Base-by-base conservation (phyloP, 2,113 vertebrate species). In the Ameiurus melas region DNA sequence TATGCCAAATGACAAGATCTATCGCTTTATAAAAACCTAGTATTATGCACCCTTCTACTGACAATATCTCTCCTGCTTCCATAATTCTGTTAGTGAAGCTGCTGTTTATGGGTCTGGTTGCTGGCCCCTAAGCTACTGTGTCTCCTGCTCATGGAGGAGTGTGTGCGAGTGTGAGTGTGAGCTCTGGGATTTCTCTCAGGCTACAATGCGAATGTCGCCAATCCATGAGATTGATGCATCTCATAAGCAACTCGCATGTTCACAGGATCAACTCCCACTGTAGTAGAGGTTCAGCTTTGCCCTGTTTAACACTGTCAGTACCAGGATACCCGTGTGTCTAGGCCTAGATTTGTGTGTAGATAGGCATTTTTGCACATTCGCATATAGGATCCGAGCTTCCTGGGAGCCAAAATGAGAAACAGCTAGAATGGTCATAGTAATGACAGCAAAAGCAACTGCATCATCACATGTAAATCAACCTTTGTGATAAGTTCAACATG, bases 161-260 rank as follows among this genome's bases (percentile, higher is more conserved):
- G 68, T 51, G 25, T 70, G 25, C n/a, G 22, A 36, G 71, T 68
- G 25, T 39, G 22, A 36, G 71, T 68, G 75, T 75, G 83, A 39
- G 86, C 55, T 33, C 55, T 58, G 77, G 78, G 78, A 84, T 33
- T 64, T 66, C 58, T 89, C 43, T 39, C 71, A 53, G 68, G 51
- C 80, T 84, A 30, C 1, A 39, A 70, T 70, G 73, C 7, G 83
- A 20, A 80, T 68, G 58, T 83, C 75, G 13, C 81, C 77, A 84
- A 60, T 83, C 62, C n/a, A 10, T 83, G 88, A 91, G 90, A 91
- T 89, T 89, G 88, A 91, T 89, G 86, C 16, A 12, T 85, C 84
- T 91, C 86, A 89, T 91, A 89, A 91, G 84, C 51, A n/a, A 57
- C 43, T 51, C 73, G 13, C 51, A n/a, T 87, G 86, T 85, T 86